Conservation (phyloP, 1,140 invertebrate species). For the Zelostemma sp. region DNA sequence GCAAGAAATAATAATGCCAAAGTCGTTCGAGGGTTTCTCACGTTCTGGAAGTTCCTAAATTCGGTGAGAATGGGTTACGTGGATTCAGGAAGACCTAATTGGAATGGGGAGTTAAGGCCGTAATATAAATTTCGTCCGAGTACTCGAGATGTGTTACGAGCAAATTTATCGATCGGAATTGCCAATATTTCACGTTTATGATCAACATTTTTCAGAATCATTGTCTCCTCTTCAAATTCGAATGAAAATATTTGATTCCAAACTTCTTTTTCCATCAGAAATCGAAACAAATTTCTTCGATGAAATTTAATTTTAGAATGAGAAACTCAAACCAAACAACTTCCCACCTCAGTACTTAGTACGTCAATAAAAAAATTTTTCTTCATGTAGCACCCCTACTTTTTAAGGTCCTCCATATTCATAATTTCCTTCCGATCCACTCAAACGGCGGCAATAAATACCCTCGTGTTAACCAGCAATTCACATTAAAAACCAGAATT, state of each 20-base stretch:
- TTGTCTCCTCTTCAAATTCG: background rate
- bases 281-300: too few relatives aligned
- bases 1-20: constrained; percentile 4
- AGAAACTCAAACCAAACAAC: too few relatives aligned
- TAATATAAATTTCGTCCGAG: background rate
- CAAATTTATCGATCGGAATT: background rate
- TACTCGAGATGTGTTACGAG: background rate
- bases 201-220: background rate
- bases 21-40: constrained; percentile 11
- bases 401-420: too few relatives aligned
- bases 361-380: too few relatives aligned
- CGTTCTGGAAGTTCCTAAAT: constrained; percentile 6
- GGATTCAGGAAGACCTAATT: constrained; percentile 3
- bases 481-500: constrained; percentile 31
- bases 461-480: constrained; percentile 27
- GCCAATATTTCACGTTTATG: background rate
- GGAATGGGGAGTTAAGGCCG: constrained; percentile 4
- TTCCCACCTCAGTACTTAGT: too few relatives aligned
- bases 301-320: too few relatives aligned
- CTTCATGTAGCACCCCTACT: too few relatives aligned
- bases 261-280: too few relatives aligned
- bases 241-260: too few relatives aligned
- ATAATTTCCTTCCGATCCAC: too few relatives aligned
- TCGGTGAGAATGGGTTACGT: background rate
- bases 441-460: constrained; percentile 35